These are phyloP conservation scores for Fragum sueziense DNA, from an alignment of 2,888 invertebrate genomes.

Conservation along the genomic window DNA sequence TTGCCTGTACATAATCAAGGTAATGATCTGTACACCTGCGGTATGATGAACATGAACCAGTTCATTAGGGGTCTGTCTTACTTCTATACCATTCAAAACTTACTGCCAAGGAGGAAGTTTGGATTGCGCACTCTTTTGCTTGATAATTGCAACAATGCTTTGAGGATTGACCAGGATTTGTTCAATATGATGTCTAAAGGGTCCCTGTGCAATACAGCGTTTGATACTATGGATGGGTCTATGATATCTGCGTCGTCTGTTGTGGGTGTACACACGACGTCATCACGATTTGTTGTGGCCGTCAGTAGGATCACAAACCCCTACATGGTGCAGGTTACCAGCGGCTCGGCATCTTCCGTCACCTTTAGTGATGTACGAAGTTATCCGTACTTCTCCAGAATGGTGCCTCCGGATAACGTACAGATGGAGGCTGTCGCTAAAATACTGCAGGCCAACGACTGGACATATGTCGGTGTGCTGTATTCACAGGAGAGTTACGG, in stretches of 20 bases:
- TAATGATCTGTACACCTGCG: constrained; percentile 70
- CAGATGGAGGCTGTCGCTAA: constrained; percentile 75
- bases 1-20: constrained; percentile 71
- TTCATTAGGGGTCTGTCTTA: constrained; percentile 79
- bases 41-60: constrained; percentile 64
- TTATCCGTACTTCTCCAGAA: constrained; percentile 74
- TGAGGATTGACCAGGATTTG: constrained; percentile 75
- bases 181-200: constrained; percentile 77
- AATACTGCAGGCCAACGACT: constrained; percentile 78
- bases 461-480: constrained; percentile 81
- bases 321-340: constrained; percentile 84
- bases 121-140: constrained; percentile 69
- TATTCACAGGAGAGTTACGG: constrained; percentile 66
- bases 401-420: constrained; percentile 70
- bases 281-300: constrained; percentile 70
- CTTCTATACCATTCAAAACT: constrained; percentile 75
- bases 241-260: constrained; percentile 65
- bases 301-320: constrained; percentile 83
- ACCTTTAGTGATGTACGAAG: constrained; percentile 62
- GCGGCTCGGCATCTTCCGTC: constrained; percentile 66
- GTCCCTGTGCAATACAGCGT: constrained; percentile 75
- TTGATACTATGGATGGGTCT: constrained; percentile 52
- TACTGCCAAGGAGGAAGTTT: constrained; percentile 26
- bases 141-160: constrained; percentile 75
- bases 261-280: constrained; percentile 77